Conservation (phyloP, 1,140 invertebrate species). For the Magallana gigas region DNA sequence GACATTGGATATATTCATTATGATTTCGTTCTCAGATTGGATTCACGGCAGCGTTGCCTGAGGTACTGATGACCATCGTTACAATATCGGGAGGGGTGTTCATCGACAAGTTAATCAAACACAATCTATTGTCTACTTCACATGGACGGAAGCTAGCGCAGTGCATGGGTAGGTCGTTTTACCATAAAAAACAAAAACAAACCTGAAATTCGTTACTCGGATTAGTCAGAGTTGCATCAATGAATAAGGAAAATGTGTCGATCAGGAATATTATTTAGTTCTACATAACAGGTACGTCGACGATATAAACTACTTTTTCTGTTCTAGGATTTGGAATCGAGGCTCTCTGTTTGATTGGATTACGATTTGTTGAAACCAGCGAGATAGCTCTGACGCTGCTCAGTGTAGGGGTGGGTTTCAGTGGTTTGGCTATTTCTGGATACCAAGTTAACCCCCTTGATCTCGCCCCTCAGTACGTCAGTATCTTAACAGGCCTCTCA, state of each 20-base stretch:
- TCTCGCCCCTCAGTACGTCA: slow-evolving; percentile 65
- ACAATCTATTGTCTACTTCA: slow-evolving; percentile 51
- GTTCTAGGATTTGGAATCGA: slow-evolving; percentile 62
- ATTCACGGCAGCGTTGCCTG: slow-evolving; percentile 55
- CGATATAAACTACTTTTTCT: too few species aligned
- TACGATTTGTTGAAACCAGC: slow-evolving; percentile 48
- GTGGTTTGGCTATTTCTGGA: slow-evolving; percentile 66
- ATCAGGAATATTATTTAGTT: too few species aligned
- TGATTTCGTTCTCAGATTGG: slow-evolving; percentile 56
- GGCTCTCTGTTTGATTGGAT: slow-evolving; percentile 54
- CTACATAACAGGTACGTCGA: too few species aligned
- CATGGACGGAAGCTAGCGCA: slow-evolving; percentile 62
- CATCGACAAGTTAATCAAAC: slow-evolving; percentile 59
- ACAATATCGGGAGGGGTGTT: slow-evolving; percentile 55
- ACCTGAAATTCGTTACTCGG: too few species aligned
- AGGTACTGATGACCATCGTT: slow-evolving; percentile 64
- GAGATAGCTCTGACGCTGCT: slow-evolving; percentile 48
- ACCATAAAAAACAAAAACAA: too few species aligned
- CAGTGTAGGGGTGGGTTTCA: slow-evolving; percentile 62
- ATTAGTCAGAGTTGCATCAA: too few species aligned
- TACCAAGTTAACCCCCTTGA: slow-evolving; percentile 71
- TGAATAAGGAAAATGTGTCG: too few species aligned
- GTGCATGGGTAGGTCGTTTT: slow-evolving; percentile 47
- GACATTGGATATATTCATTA: too few species aligned
- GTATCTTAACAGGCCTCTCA: slow-evolving; percentile 67